A percentile compares a stretch with the other conserved stretches of the same genome.
These are phyloP conservation scores for Blastobasis adustella DNA, from an alignment of 2,888 invertebrate species.

Conservation along the genomic window DNA sequence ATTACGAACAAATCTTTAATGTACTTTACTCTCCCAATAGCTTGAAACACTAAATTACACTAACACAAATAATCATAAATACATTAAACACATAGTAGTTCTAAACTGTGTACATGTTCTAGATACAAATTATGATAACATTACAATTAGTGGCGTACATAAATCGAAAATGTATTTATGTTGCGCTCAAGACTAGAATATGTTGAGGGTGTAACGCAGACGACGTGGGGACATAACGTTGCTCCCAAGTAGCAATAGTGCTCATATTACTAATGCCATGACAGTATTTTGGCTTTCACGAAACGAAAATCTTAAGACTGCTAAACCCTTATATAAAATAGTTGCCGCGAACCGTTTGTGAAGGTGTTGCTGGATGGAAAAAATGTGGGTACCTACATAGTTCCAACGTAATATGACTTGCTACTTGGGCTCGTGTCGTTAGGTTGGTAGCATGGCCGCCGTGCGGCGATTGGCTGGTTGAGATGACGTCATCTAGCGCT, in stretches of 20 bases:
- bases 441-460: no score
- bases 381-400: no score
- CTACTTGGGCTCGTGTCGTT: no score
- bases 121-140: conserved; percentile 50
- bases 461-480: no score
- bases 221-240: conserved; percentile 22
- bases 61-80: conserved; percentile 43
- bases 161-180: conserved; percentile 44
- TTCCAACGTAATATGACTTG: no score
- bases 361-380: no score
- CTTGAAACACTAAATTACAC: conserved; percentile 62
- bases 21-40: conserved; percentile 55
- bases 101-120: conserved; percentile 23
- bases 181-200: conserved; percentile 71
- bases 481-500: conserved; percentile 61
- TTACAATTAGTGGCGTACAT: conserved; percentile 68
- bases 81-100: conserved; percentile 43
- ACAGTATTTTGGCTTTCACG: no score
- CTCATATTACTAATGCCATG: no score
- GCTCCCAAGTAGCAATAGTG: conserved; percentile 10
- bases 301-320: no score
- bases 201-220: conserved; percentile 73
- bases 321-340: no score
- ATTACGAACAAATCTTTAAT: conserved; percentile 43
- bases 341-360: no score